These are phyloP conservation scores for Ceramica pisi DNA, from an alignment of 2,888 invertebrate species.

Conservation along the genomic window DNA sequence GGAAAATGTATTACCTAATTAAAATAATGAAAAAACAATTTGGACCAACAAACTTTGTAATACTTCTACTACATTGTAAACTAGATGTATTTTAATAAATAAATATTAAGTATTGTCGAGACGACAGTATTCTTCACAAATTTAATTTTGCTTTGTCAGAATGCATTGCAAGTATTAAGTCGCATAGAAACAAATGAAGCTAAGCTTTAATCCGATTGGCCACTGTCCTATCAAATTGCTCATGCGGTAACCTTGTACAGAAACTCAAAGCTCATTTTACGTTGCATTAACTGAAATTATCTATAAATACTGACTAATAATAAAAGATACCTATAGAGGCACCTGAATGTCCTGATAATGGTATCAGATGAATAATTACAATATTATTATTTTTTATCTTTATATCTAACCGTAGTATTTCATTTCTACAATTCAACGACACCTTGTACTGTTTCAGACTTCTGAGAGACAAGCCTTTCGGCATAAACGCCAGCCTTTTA, in stretches of 20 bases:
- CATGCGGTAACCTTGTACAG: neutral
- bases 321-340: neutral
- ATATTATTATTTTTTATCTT: neutral
- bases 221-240: constrained; percentile 14
- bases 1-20: too few relatives aligned
- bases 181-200: neutral
- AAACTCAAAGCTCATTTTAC: constrained; percentile 8
- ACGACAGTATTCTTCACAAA: neutral
- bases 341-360: constrained; percentile 10
- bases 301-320: constrained; percentile 20
- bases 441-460: neutral
- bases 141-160: neutral
- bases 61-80: too few relatives aligned
- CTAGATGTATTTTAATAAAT: too few relatives aligned
- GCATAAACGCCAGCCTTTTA: too few relatives aligned
- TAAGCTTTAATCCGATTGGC: constrained; percentile 1
- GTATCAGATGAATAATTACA: neutral
- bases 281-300: constrained; percentile 9
- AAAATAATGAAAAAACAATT: too few relatives aligned
- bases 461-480: too few relatives aligned
- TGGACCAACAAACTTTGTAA: too few relatives aligned
- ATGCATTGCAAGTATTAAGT: neutral
- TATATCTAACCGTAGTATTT: constrained; percentile 12
- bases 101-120: neutral
- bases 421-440: neutral